These are phyloP conservation scores for Stichodactyla helianthus DNA, from an alignment of 64 coral and sea anemone genomes.

Conservation along the genomic window DNA sequence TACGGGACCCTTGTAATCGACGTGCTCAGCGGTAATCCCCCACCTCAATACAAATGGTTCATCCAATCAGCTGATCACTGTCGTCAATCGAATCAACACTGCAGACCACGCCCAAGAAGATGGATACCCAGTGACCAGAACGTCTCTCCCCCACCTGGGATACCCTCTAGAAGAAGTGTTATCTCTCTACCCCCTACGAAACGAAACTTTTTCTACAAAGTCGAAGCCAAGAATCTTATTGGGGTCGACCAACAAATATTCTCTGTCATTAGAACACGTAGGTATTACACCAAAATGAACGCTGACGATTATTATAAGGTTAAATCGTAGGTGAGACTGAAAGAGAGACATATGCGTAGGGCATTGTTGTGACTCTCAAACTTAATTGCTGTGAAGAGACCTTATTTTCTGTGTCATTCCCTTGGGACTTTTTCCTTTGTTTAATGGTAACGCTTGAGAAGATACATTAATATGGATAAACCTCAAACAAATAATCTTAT, in stretches of 20 bases:
- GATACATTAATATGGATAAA: no score
- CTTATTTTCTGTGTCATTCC: no score
- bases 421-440: no score
- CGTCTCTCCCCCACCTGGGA: slow-evolving; percentile 26
- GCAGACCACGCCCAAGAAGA: slow-evolving; percentile 27
- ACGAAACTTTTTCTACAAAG: slow-evolving; percentile 43
- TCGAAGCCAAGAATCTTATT: slow-evolving; percentile 33
- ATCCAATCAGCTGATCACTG: slow-evolving; percentile 29
- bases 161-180: slow-evolving; percentile 16
- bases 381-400: no score
- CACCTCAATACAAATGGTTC: slow-evolving; percentile 50
- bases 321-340: no score
- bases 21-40: slow-evolving; percentile 31
- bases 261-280: slow-evolving; percentile 44
- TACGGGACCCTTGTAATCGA: slow-evolving; percentile 19
- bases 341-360: no score
- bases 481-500: no score
- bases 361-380: no score
- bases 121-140: slow-evolving; percentile 28
- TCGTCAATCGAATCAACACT: not conserved
- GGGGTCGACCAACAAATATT: slow-evolving; percentile 38
- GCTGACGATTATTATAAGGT: no score
- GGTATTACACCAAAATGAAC: not conserved
- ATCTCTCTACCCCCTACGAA: slow-evolving; percentile 26
- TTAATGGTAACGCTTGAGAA: no score